Evolutionary conservation across 2,888 invertebrate species (phyloP).

Genomic region (Stenodera caucasica): DNA sequence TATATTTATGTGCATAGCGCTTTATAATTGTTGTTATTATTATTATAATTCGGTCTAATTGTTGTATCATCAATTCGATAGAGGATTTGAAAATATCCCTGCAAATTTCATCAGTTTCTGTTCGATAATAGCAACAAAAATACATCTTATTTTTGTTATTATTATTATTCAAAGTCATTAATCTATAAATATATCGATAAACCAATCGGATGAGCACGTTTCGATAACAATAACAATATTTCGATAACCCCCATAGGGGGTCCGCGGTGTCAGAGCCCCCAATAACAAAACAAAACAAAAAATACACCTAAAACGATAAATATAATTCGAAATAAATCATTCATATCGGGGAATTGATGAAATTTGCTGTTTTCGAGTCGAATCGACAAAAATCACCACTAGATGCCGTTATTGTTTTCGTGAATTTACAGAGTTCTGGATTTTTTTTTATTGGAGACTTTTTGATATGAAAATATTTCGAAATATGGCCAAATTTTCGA

Average conservation of each 20-base stretch:
- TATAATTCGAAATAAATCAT: neutral
- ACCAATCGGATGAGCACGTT: neutral
- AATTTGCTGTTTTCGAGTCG: too few species aligned
- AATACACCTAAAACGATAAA: neutral
- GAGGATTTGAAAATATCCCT: neutral
- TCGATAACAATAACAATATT: slow-evolving; percentile 3
- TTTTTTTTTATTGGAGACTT: neutral
- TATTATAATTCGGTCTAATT: neutral
- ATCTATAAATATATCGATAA: neutral
- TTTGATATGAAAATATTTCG: neutral
- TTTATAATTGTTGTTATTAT: neutral
- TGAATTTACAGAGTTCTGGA: neutral
- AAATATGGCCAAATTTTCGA: neutral
- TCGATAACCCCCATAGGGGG: slow-evolving; percentile 2
- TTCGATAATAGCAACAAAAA: too few species aligned
- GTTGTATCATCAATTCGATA: too few species aligned
- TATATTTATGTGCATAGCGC: neutral
- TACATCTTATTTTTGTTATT: too few species aligned
- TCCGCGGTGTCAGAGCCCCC: neutral
- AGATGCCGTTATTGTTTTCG: neutral
- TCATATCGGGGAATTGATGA: neutral
- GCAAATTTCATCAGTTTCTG: neutral
- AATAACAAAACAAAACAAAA: neutral
- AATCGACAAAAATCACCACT: too few species aligned
- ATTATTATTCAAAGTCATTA: neutral